These are phyloP conservation scores for Callocephalon fimbriatum DNA, from an alignment of 2,113 vertebrate species.

Conservation along the genomic window DNA sequence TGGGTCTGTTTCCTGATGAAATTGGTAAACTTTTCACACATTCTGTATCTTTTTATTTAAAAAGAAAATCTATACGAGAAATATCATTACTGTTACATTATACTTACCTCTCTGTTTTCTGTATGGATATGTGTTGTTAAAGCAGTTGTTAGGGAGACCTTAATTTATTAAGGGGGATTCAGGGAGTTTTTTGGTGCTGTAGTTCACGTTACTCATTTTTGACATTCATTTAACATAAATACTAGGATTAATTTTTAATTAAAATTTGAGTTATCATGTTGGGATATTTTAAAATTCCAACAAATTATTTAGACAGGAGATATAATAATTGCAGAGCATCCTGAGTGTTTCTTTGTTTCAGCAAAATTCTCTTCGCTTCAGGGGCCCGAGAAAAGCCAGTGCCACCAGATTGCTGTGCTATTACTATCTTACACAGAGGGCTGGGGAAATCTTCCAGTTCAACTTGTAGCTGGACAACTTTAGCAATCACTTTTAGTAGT, in stretches of 20 bases:
- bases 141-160: neutral
- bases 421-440: neutral
- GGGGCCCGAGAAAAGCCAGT: neutral
- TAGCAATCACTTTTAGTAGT: neutral
- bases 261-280: neutral
- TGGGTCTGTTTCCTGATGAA: neutral
- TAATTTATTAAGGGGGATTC: neutral
- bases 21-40: neutral
- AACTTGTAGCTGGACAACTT: neutral
- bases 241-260: neutral
- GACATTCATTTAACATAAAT: neutral
- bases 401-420: neutral
- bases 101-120: neutral
- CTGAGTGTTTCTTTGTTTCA: neutral
- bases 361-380: neutral
- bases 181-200: fast-evolving
- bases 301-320: neutral
- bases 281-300: neutral
- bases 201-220: neutral
- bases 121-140: neutral
- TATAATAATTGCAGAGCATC: fast-evolving
- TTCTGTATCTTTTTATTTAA: neutral
- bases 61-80: neutral
- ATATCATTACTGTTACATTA: neutral
- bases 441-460: neutral